phyloP scores from a whole-genome alignment of 2,888 invertebrate species.

The Neoitamus cyanurus region DNA sequence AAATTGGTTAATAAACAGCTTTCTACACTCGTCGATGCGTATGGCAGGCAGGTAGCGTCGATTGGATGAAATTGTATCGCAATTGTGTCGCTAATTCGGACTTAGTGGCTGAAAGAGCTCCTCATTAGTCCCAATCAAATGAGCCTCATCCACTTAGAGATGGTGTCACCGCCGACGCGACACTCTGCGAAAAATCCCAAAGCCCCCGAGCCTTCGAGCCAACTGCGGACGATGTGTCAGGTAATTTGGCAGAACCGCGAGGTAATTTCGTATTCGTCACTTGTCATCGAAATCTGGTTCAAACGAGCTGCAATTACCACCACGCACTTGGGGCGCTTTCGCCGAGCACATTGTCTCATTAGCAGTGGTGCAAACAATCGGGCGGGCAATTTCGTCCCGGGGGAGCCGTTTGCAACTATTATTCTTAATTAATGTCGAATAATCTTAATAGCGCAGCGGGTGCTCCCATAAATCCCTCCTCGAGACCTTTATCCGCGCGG shows the following conservation, averaged over 20 bases:
- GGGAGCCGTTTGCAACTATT: slow-evolving; percentile 39
- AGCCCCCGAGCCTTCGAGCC: not conserved
- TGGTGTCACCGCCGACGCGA: not conserved
- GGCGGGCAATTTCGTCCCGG: not conserved
- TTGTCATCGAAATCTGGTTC: not conserved
- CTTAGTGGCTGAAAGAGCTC: not conserved
- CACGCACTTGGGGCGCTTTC: not conserved
- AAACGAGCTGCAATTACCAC: slow-evolving; percentile 3
- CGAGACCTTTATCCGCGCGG: slow-evolving; percentile 20
- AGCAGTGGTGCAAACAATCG: not conserved
- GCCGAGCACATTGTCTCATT: slow-evolving; percentile 14
- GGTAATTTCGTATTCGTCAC: slow-evolving; percentile 12
- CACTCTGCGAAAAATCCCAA: not conserved
- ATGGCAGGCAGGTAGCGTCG: no score
- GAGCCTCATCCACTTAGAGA: not conserved
- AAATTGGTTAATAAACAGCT: not conserved
- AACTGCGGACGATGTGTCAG: not conserved
- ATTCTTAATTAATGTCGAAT: slow-evolving; percentile 46
- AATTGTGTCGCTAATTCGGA: not conserved
- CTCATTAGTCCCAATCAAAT: not conserved
- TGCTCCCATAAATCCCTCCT: slow-evolving; percentile 29
- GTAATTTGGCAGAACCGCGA: not conserved
- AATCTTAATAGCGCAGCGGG: slow-evolving; percentile 39
- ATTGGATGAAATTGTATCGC: not conserved
- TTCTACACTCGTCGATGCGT: not conserved